Percentiles rank a stretch among this genome's conserved stretches.
phyloP scores from a whole-genome alignment of 2,797 vertebrate species.

The Falco cherrug region DNA sequence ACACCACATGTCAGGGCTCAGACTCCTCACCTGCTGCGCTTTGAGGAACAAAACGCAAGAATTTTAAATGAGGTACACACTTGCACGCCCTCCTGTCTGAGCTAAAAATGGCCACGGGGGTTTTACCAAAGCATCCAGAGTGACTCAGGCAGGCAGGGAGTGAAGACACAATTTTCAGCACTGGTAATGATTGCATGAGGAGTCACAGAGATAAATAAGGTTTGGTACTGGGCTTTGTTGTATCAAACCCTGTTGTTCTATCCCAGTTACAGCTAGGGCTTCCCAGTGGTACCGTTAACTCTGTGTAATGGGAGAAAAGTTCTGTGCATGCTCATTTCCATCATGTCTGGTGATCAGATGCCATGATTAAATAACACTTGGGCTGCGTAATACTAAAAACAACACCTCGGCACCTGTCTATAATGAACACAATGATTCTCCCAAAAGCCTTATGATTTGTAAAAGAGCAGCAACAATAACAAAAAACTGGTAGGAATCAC shows the following conservation, averaged over 20 bases:
- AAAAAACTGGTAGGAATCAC: not conserved
- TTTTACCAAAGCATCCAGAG: not conserved
- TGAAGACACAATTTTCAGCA: not conserved
- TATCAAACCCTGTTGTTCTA: not conserved
- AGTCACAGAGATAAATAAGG: not conserved
- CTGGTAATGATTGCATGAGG: not conserved
- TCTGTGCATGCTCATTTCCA: not conserved
- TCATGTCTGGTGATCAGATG: not conserved
- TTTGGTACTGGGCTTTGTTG: not conserved
- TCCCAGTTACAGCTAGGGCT: not conserved
- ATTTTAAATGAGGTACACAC: not conserved
- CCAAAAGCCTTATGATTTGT: not conserved
- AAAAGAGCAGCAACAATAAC: not conserved
- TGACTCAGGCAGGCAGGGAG: not conserved
- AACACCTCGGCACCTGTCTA: not conserved
- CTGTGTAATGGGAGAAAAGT: not conserved
- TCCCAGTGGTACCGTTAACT: not conserved
- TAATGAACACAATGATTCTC: not conserved
- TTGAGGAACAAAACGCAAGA: not conserved
- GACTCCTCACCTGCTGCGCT: conserved; percentile 2
- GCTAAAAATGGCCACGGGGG: not conserved
- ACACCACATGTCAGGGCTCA: not conserved
- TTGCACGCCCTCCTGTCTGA: not conserved
- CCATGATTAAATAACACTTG: not conserved
- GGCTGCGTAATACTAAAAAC: not conserved